Conservation (phyloP, 2,888 invertebrate genomes). For the Trissonchulus latispiculum region DNA sequence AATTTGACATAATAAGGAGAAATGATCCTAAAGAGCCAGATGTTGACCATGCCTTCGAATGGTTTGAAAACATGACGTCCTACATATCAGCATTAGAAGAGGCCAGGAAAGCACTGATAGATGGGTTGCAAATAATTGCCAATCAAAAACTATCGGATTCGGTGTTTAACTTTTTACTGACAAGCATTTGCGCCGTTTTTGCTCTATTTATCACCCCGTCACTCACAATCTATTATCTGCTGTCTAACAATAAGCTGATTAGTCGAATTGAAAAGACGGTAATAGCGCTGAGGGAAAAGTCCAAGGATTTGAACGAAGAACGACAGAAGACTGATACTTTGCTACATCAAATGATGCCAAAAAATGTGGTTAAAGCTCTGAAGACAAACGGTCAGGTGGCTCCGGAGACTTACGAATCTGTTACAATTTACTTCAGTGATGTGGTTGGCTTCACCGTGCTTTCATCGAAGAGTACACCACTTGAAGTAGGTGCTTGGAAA, state of each 20-base stretch:
- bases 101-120: background rate
- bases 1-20: background rate
- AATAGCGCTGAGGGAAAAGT: background rate
- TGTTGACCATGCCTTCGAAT: background rate
- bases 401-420: slow-evolving; percentile 1
- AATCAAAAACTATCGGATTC: background rate
- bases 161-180: background rate
- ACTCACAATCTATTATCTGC: background rate
- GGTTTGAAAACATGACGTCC: background rate
- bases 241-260: background rate
- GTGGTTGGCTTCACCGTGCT: background rate
- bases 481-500: background rate
- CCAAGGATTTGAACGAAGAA: slow-evolving; percentile 4
- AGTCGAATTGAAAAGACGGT: background rate
- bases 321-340: background rate
- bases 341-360: slow-evolving; percentile 7
- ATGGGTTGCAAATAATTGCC: background rate
- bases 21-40: background rate
- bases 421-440: slow-evolving; percentile 12
- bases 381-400: background rate
- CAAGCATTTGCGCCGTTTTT: background rate
- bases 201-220: background rate
- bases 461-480: background rate
- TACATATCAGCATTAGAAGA: background rate
- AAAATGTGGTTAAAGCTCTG: background rate